Conservation (phyloP, 2,113 vertebrate genomes). For the Chrysemys picta region DNA sequence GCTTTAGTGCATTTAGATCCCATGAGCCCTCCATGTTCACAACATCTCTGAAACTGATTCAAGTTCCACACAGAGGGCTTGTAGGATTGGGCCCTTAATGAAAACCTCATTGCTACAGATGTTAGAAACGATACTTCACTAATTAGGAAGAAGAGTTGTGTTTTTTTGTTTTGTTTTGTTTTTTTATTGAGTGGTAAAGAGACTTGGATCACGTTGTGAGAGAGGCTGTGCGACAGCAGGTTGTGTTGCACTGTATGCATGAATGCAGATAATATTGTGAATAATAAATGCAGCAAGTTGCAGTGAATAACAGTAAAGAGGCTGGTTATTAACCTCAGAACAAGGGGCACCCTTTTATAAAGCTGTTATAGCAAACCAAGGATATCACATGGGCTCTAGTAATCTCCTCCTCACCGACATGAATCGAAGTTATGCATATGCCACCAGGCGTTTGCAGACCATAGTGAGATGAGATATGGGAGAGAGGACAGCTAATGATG, state of each 20-base stretch:
- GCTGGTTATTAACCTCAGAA: constrained; percentile 10
- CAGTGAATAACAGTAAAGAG: constrained; percentile 29
- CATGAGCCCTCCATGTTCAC: neutral
- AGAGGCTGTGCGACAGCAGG: neutral
- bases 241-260: neutral
- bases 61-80: neutral
- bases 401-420: constrained; percentile 50
- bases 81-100: neutral
- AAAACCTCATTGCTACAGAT: constrained; percentile 38
- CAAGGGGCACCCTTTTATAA: constrained; percentile 33
- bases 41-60: neutral
- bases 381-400: constrained; percentile 1
- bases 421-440: neutral
- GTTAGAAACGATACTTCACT: constrained; percentile 40
- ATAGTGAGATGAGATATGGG: constrained; percentile 30
- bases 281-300: constrained; percentile 38
- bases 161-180: neutral
- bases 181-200: constrained; percentile 28
- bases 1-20: neutral
- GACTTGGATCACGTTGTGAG: neutral
- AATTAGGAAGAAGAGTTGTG: constrained; percentile 20
- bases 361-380: constrained; percentile 53
- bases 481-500: constrained; percentile 51
- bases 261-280: neutral
- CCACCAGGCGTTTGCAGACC: constrained; percentile 16